Percentiles rank a stretch among this genome's conserved stretches.
These are phyloP conservation scores for Sitophilus oryzae DNA, from an alignment of 1,140 invertebrate species.

Conservation along the genomic window DNA sequence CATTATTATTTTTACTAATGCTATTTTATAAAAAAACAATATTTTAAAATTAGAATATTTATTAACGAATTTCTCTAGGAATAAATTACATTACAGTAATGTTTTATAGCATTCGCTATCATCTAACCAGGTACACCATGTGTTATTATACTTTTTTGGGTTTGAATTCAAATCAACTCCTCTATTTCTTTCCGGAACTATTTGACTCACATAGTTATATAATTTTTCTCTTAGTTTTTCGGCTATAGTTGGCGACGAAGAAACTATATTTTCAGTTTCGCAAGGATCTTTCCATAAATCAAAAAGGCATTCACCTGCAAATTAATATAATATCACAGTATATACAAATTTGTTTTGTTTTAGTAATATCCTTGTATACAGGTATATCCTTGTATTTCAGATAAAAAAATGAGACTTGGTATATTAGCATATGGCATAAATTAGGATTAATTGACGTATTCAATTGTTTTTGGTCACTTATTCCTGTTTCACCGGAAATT, in stretches of 20 bases:
- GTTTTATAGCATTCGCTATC: constrained; percentile 11
- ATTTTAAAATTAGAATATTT: no score
- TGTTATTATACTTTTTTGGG: constrained; percentile 41
- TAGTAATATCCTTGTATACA: background rate
- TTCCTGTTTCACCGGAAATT: no score
- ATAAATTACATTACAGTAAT: no score
- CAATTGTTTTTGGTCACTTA: no score
- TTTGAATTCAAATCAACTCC: constrained; percentile 39
- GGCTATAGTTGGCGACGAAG: constrained; percentile 39
- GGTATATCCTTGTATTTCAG: background rate
- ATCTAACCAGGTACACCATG: constrained; percentile 47
- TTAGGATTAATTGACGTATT: no score
- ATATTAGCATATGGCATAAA: no score
- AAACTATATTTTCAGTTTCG: constrained; percentile 69
- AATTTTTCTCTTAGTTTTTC: constrained; percentile 35
- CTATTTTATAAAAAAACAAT: no score
- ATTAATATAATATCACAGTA: background rate
- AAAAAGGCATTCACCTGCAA: constrained; percentile 60
- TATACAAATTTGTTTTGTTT: background rate
- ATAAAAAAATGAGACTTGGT: no score
- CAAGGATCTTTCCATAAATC: constrained; percentile 77
- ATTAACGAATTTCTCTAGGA: no score
- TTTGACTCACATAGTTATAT: constrained; percentile 30
- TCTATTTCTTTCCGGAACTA: constrained; percentile 36
- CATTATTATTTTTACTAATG: no score